Conservation (phyloP, 2,113 vertebrate genomes). For the Podiceps cristatus region DNA sequence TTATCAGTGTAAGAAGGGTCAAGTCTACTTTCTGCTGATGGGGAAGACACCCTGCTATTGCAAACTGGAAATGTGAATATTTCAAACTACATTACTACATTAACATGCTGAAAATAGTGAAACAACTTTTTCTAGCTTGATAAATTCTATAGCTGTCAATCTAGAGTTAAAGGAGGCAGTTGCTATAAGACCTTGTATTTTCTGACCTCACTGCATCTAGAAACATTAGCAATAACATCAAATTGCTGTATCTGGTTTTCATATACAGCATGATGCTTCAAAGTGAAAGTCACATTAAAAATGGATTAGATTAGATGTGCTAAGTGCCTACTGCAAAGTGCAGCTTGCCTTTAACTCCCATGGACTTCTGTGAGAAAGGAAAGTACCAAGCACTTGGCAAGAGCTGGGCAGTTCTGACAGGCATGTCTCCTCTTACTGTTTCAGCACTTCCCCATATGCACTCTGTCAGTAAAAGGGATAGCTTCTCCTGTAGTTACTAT, state of each 20-base stretch:
- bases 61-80: neutral
- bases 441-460: neutral
- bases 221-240: neutral
- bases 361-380: neutral
- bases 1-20: neutral
- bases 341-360: neutral
- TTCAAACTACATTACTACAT: neutral
- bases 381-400: neutral
- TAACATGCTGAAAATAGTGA: neutral
- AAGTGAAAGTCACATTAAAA: conserved; percentile 54
- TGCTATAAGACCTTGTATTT: neutral
- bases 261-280: neutral
- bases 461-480: neutral
- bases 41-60: neutral
- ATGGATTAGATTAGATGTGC: conserved; percentile 15
- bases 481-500: neutral
- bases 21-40: neutral
- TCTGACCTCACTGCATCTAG: neutral
- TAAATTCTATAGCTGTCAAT: neutral
- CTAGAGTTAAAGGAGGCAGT: neutral
- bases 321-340: conserved; percentile 13
- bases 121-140: neutral
- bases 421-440: neutral
- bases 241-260: neutral
- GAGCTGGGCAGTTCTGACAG: neutral